These are phyloP conservation scores for Pseudomyrmex sp. DNA, from an alignment of 1,140 invertebrate genomes.

Conservation along the genomic window DNA sequence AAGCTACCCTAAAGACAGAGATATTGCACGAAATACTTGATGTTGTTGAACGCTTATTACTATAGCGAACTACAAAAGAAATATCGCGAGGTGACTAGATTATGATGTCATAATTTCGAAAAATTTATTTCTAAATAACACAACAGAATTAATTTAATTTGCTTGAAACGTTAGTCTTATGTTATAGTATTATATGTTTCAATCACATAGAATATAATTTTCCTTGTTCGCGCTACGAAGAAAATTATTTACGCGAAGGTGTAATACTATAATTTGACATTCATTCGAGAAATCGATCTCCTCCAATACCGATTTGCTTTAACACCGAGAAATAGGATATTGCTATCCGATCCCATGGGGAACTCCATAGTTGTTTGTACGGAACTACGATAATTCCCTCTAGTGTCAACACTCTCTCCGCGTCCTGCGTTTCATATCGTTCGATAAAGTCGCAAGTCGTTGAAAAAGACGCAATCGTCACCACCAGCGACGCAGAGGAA, in stretches of 20 bases:
- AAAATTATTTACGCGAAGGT: not conserved
- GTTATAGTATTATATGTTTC: too few species aligned
- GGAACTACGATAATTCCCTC: constrained; percentile 2
- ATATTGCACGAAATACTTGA: constrained; percentile 34
- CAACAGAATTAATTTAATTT: not conserved
- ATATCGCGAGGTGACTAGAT: not conserved
- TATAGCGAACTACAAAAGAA: not conserved
- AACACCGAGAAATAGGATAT: not conserved
- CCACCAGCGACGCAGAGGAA: not conserved
- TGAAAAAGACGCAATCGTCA: constrained; percentile 45
- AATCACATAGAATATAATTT: not conserved
- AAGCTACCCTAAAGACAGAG: constrained; percentile 17
- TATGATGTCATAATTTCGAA: not conserved
- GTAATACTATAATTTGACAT: not conserved
- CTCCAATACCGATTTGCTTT: not conserved
- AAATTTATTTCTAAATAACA: not conserved
- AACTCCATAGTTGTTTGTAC: constrained; percentile 6
- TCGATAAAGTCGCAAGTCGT: constrained; percentile 40
- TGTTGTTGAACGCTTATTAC: constrained; percentile 34
- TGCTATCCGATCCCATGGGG: not conserved
- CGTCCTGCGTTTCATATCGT: constrained; percentile 15
- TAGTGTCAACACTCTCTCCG: not conserved
- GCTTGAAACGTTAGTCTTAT: not conserved
- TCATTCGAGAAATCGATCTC: not conserved
- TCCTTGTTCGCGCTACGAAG: not conserved